Evolutionary conservation across 2,888 invertebrate genomes (phyloP), one percentile per base, ranked within the genome.

Genomic region (Seira sanloemensis): DNA sequence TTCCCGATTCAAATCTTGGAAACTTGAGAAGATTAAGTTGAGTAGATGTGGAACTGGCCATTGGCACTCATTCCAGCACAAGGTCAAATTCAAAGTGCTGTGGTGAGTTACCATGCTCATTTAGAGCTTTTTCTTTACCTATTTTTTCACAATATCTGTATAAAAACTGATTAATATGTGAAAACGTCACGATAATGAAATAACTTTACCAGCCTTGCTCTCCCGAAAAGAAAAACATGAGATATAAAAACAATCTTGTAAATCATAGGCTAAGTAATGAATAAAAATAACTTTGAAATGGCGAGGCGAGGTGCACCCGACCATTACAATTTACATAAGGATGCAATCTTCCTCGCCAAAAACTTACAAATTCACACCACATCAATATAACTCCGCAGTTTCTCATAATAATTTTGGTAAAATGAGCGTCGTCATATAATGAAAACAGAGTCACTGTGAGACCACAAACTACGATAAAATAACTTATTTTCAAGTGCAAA

Each of bases 311-410:
- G 58, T 58, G 58, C 58, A 58, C n/a, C n/a, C 9, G 58, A 58
- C 58, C 58, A 58, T 58, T 37, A 12, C 12, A 37, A 37, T 37
- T 58, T 58, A 58, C 18, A 58, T 58, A 58, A 2, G 2, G 7
- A 4, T 58, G 7, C 58, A 58, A 58, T 58, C 58, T 58, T 58
- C n/a, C n/a, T n/a, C n/a, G 18, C 9, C 58, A 58, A 58, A 58
- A 58, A 58, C n/a, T 58, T 58, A 58, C 58, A 58, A 58, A 58
- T 58, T 58, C 58, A 58, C 58, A 58, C 58, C 18, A 58, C 58
- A 58, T 58, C 7, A 58, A n/a, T 58, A n/a, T n/a, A n/a, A 58
- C 58, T 58, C n/a, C 58, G 58, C 18, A 58, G 58, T 58, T 58
- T n/a, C 9, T 58, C 58, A 58, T 58, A 58, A 58, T 58, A 58